Evolutionary conservation across 1,140 invertebrate genomes (phyloP).

Genomic region (Agrypnia vestita): DNA sequence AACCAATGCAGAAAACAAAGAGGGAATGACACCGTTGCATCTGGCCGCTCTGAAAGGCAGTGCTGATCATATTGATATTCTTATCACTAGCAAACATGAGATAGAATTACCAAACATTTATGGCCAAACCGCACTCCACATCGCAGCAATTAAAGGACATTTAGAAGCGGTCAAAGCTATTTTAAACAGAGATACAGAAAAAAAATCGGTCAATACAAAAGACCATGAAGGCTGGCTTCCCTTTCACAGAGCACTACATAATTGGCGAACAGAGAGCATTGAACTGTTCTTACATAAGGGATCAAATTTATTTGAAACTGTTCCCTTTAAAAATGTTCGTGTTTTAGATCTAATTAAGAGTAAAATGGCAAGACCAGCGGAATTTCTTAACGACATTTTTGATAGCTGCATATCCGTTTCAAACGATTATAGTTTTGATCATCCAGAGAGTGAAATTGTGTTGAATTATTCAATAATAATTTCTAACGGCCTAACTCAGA

Average conservation of each 20-base stretch:
- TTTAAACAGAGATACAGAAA: slow-evolving; percentile 73
- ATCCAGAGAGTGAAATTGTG: slow-evolving; percentile 68
- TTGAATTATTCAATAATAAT: slow-evolving; percentile 71
- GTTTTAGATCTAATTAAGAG: slow-evolving; percentile 70
- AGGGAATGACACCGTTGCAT: slow-evolving; percentile 78
- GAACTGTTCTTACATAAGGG: slow-evolving; percentile 74
- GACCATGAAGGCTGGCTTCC: slow-evolving; percentile 75
- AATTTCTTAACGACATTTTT: slow-evolving; percentile 72
- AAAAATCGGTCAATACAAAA: slow-evolving; percentile 67
- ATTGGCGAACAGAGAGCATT: slow-evolving; percentile 75
- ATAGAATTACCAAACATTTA: slow-evolving; percentile 63
- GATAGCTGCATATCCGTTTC: slow-evolving; percentile 68
- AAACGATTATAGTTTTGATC: slow-evolving; percentile 68
- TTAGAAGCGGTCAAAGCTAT: slow-evolving; percentile 71
- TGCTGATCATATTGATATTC: slow-evolving; percentile 75
- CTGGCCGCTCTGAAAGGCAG: slow-evolving; percentile 80
- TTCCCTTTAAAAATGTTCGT: slow-evolving; percentile 72
- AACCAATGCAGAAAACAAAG: slow-evolving; percentile 64
- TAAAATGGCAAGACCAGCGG: slow-evolving; percentile 71
- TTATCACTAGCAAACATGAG: slow-evolving; percentile 75
- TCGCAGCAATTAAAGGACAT: slow-evolving; percentile 74
- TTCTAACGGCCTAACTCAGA: slow-evolving; percentile 62
- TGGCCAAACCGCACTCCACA: slow-evolving; percentile 75
- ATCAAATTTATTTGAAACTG: slow-evolving; percentile 75
- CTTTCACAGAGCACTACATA: slow-evolving; percentile 76